Base-by-base conservation (phyloP, 2,888 invertebrate genomes). In the Pantelozetes paolii region DNA sequence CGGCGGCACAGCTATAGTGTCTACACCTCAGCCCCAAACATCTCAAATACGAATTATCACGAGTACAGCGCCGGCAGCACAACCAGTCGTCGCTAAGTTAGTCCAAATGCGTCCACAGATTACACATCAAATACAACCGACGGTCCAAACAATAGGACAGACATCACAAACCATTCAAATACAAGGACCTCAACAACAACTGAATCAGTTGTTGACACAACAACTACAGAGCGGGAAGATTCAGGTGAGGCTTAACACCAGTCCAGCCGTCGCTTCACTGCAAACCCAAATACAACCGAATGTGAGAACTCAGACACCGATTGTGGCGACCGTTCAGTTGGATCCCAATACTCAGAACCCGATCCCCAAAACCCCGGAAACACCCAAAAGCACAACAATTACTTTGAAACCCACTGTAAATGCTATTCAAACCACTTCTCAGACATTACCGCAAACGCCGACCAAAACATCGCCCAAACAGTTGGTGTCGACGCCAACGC, bases 1-100 rank as follows among this genome's bases (percentile, higher is more conserved):
- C n/a, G 73, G 77, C 23, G 48, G 20, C n/a, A 36, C 73, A 23
- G 64, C 74, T 74, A 89, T 79, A 81, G 82, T 42, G 82, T 74
- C 76, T 78, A 74, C 77, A 62, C 76, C 75, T 77, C 76, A 75
- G 18, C 69, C 76, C n/a, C 69, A 70, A 36, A 73, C 72, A 45
- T 54, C 74, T 23, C 73, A 76, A 67, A 74, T 71, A n/a, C 50
- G 64, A 26, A 64, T 69, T 6, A 67, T 74, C 40, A 72, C 59
- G 28, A 76, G 9, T 40, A 32, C 36, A 32, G 30, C 75, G 15
- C 32, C 74, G 23, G 48, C 40, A 2, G 28, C 48, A 15, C 50
- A 54, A 30, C 70, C 50, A 71, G 48, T 71, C 2, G 74, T 74
- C 40, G 76, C 78, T n/a, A 78, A 78, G 72, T 73, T 79, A n/a